phyloP scores from a whole-genome alignment of 2,797 vertebrate genomes.

The Arrhamphus sclerolepis region DNA sequence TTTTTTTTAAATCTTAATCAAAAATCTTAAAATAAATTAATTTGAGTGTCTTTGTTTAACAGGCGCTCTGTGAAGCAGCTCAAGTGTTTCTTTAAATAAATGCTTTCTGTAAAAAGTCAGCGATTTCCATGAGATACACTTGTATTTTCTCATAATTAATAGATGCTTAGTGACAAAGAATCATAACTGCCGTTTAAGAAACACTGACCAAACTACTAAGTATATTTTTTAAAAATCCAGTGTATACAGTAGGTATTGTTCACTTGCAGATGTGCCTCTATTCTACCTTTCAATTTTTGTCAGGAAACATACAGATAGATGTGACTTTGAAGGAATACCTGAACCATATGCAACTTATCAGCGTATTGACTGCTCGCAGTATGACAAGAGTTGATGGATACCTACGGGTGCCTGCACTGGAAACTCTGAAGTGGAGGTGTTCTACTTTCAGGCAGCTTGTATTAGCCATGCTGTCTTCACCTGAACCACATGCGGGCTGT shows the following conservation, averaged over 20 bases:
- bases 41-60: not conserved
- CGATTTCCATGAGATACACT: too few relatives aligned
- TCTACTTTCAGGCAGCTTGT: slow-evolving; percentile 63
- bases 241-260: not conserved
- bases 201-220: too few relatives aligned
- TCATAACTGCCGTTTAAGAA: too few relatives aligned
- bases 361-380: slow-evolving; percentile 27
- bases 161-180: too few relatives aligned
- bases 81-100: not conserved
- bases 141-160: too few relatives aligned
- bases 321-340: slow-evolving; percentile 55
- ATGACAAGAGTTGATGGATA: slow-evolving; percentile 59
- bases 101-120: too few relatives aligned
- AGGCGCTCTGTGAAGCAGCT: not conserved
- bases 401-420: slow-evolving; percentile 39
- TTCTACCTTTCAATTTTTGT: not conserved
- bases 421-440: slow-evolving; percentile 39
- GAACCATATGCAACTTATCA: slow-evolving; percentile 58
- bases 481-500: slow-evolving; percentile 66
- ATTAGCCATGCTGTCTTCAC: slow-evolving; percentile 68
- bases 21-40: not conserved
- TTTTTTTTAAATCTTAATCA: too few relatives aligned
- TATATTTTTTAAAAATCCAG: too few relatives aligned
- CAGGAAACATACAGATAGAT: slow-evolving; percentile 27
- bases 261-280: slow-evolving; percentile 4